phyloP scores from a whole-genome alignment of 2,888 invertebrate genomes.

The Muschampia plurimacula region DNA sequence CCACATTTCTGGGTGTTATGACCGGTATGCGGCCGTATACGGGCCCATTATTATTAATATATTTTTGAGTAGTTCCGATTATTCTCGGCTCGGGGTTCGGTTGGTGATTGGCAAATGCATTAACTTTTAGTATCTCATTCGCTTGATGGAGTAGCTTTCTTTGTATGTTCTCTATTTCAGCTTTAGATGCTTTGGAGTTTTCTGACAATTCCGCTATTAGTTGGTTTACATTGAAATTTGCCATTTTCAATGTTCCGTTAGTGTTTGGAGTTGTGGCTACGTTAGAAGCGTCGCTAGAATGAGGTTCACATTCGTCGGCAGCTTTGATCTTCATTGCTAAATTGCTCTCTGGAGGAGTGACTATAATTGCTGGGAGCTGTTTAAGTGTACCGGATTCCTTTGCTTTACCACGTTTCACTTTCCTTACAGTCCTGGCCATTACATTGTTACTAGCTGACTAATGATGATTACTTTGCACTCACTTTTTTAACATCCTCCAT shows the following conservation, averaged over 20 bases:
- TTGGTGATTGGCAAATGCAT: slow-evolving; percentile 68
- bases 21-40: slow-evolving; percentile 58
- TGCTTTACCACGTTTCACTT: slow-evolving; percentile 88
- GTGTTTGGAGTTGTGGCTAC: slow-evolving; percentile 46
- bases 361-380: slow-evolving; percentile 66
- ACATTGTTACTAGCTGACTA: slow-evolving; percentile 79
- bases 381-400: slow-evolving; percentile 61
- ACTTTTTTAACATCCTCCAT: slow-evolving; percentile 44
- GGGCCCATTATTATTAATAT: slow-evolving; percentile 58
- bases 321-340: slow-evolving; percentile 73
- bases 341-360: slow-evolving; percentile 64
- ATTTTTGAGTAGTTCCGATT: slow-evolving; percentile 70
- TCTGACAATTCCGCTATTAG: slow-evolving; percentile 77
- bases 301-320: slow-evolving; percentile 53
- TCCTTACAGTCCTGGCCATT: slow-evolving; percentile 90
- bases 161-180: slow-evolving; percentile 79
- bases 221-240: slow-evolving; percentile 74
- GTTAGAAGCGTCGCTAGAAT: slow-evolving; percentile 45
- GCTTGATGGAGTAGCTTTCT: slow-evolving; percentile 75
- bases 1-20: slow-evolving; percentile 59
- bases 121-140: slow-evolving; percentile 80
- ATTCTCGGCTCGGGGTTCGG: slow-evolving; percentile 62
- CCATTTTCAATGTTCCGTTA: slow-evolving; percentile 59
- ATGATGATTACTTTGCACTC: slow-evolving; percentile 64
- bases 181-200: slow-evolving; percentile 75